Percentiles rank a stretch among this genome's conserved stretches.
Conservation (phyloP, 2,113 vertebrate species). For the Cettia cetti region DNA sequence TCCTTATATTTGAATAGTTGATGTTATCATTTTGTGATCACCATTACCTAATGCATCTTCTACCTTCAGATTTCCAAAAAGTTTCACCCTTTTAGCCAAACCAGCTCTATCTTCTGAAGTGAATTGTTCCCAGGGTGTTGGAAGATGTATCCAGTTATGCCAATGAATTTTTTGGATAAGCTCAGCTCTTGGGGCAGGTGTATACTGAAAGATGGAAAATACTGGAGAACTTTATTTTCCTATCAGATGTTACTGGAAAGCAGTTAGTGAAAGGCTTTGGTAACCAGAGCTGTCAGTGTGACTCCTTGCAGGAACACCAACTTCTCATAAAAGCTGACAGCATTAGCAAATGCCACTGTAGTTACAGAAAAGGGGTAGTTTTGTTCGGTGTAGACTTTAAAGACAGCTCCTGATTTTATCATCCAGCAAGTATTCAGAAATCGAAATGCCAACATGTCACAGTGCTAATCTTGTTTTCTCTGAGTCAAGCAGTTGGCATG, state of each 20-base stretch:
- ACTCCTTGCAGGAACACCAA: background rate
- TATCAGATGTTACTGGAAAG: background rate
- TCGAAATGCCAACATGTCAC: background rate
- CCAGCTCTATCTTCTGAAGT: background rate
- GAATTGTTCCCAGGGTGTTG: fast-evolving
- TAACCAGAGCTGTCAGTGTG: background rate
- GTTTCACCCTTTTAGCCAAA: background rate
- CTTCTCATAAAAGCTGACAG: background rate
- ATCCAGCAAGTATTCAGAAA: background rate
- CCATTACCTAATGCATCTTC: background rate
- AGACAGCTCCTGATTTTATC: background rate
- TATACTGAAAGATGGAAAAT: background rate
- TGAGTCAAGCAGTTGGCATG: background rate
- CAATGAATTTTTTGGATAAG: background rate
- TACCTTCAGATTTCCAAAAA: background rate
- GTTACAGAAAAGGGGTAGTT: background rate
- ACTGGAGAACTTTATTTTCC: background rate
- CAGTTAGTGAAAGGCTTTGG: background rate
- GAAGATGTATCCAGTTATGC: background rate
- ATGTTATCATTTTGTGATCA: background rate
- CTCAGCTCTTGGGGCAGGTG: background rate
- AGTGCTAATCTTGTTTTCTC: background rate
- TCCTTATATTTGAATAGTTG: background rate
- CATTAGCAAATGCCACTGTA: background rate
- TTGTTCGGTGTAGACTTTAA: background rate